A percentile compares a stretch with the other conserved stretches of the same genome.
Conservation (phyloP, 1,140 invertebrate species). For the Andrena cerasifolii region DNA sequence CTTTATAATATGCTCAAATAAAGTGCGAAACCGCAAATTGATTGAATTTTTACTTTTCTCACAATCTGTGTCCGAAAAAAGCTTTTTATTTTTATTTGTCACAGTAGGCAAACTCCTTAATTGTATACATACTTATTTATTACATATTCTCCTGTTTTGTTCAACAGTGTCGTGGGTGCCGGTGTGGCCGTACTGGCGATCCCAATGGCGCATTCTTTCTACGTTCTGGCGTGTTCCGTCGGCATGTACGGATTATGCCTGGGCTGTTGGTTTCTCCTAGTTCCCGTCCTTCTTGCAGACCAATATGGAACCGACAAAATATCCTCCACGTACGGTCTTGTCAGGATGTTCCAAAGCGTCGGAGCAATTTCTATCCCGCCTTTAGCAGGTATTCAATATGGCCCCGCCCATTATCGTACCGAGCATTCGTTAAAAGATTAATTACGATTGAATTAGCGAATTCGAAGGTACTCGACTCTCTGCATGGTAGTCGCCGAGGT, state of each 20-base stretch:
- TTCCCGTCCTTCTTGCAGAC: slow-evolving; percentile 88
- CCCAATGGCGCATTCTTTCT: slow-evolving; percentile 86
- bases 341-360: slow-evolving; percentile 89
- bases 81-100: too few species aligned
- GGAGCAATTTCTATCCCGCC: slow-evolving; percentile 88
- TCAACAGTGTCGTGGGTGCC: slow-evolving; percentile 86
- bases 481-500: slow-evolving; percentile 12
- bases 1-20: too few species aligned
- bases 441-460: not conserved
- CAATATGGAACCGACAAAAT: slow-evolving; percentile 88
- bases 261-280: slow-evolving; percentile 89
- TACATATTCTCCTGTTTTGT: slow-evolving; percentile 29
- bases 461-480: not conserved
- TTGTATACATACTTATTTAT: too few species aligned
- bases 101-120: too few species aligned
- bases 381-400: slow-evolving; percentile 83
- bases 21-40: too few species aligned
- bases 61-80: too few species aligned
- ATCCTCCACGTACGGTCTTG: slow-evolving; percentile 88
- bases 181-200: slow-evolving; percentile 86
- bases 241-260: slow-evolving; percentile 88
- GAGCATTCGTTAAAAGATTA: not conserved
- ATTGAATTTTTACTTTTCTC: too few species aligned
- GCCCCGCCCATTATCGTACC: too few species aligned
- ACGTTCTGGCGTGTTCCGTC: slow-evolving; percentile 83